phyloP scores from a whole-genome alignment of 2,113 vertebrate genomes.

The Cairina moschata region DNA sequence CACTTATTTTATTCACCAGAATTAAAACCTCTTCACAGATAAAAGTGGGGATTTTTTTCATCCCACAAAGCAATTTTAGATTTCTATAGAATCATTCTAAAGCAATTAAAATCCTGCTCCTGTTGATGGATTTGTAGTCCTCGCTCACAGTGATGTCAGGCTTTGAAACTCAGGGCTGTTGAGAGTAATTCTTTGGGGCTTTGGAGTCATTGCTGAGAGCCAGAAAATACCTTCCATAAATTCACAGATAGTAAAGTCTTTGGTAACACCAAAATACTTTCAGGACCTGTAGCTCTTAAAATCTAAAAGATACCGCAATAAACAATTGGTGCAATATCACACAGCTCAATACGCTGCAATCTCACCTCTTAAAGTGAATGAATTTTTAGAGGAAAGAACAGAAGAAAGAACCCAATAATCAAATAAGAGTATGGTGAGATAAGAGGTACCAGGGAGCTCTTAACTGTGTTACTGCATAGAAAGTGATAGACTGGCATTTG shows the following conservation, averaged over 20 bases:
- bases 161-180: conserved; percentile 43
- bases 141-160: background rate
- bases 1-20: background rate
- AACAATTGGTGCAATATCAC: background rate
- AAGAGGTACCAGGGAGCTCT: background rate
- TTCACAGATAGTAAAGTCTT: conserved; percentile 13
- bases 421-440: background rate
- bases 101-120: conserved; percentile 36
- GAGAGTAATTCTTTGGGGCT: conserved; percentile 42
- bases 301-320: background rate
- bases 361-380: background rate
- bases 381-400: background rate
- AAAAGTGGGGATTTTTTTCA: conserved; percentile 5
- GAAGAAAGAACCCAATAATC: background rate
- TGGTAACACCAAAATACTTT: conserved; percentile 7
- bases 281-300: background rate
- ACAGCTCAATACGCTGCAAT: background rate
- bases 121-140: conserved; percentile 44
- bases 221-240: background rate
- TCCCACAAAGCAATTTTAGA: conserved; percentile 27
- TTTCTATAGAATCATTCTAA: conserved; percentile 50
- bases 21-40: conserved; percentile 47
- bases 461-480: background rate
- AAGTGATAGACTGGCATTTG: background rate
- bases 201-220: conserved; percentile 17